Evolutionary conservation across 2,113 vertebrate species (phyloP).

Genomic region (Cyprinodon variegatus): DNA sequence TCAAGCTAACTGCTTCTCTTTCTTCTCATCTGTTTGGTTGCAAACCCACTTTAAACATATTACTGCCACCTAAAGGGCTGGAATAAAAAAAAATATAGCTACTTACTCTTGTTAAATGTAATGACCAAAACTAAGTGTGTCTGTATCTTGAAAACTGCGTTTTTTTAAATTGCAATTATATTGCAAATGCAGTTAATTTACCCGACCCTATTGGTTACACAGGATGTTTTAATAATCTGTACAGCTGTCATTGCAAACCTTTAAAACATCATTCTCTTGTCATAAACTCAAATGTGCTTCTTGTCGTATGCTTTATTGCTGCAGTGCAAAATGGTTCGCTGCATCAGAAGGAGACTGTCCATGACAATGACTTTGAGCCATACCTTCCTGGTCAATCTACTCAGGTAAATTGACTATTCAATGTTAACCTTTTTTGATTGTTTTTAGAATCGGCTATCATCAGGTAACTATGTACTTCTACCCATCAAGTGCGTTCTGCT

Average conservation of each 20-base stretch:
- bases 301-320: slow-evolving; percentile 58
- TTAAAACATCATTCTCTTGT: neutral
- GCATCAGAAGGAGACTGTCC: slow-evolving; percentile 93
- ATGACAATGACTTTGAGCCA: slow-evolving; percentile 95
- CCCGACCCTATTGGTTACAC: too few species aligned
- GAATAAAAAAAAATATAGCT: too few species aligned
- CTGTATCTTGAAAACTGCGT: too few species aligned
- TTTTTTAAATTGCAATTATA: too few species aligned
- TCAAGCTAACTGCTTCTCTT: too few species aligned
- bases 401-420: slow-evolving; percentile 81
- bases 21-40: too few species aligned
- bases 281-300: slow-evolving; percentile 13
- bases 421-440: neutral
- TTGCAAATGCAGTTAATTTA: too few species aligned
- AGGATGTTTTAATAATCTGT: neutral
- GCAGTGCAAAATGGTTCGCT: slow-evolving; percentile 96
- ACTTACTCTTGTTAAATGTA: too few species aligned
- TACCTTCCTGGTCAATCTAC: slow-evolving; percentile 94
- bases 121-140: too few species aligned
- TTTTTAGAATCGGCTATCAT: neutral
- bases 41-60: too few species aligned
- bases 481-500: neutral
- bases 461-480: neutral
- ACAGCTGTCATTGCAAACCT: neutral
- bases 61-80: too few species aligned